Base-by-base conservation (phyloP, 2,797 vertebrate species). In the Siniperca obscura region DNA sequence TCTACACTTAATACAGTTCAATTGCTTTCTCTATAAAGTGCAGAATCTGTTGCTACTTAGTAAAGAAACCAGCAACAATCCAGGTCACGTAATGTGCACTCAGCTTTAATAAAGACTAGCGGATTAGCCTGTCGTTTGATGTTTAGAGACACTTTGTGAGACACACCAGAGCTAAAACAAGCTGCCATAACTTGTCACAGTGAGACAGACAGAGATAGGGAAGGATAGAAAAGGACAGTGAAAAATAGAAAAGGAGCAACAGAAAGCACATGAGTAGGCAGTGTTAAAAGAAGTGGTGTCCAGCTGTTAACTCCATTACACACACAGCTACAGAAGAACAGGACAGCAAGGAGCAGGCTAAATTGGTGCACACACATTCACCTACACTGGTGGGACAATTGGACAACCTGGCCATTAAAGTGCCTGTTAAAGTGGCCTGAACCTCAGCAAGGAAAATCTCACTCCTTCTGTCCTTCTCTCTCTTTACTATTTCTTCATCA, bases 301-400 rank as follows among this genome's bases (percentile, higher is more conserved):
- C 92, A 94, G 94, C 94, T 95, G 94, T 93, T 94, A 93, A 93
- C 91, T 93, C 90, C 82, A 92, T 93, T 91, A 91, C 90, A 87
- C 85, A 88, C 91, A 91, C 87, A 85, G 89, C 95, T 93, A 89
- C 93, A 95, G 84, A 90, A 87, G 87, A 89, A 89, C 88, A 91
- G 90, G 91, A 90, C 89, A 83, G 88, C 81, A 13, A 87, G 87
- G 62, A 89, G 83, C 69, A 74, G 83, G 70, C 86, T 83, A 91
- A 92, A 92, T 91, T 92, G 91, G 77, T 75, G 86, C 82, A 50
- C 89, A 79, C 78, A 73, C 25, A 69, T 87, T 86, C 84, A 84
- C 80, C 80, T 80, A 42, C 74, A 81, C 87, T 86, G 80, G 87
- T 86, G 86, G 78, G 86, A 89, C 87, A 92, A 91, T 90, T 90